Evolutionary conservation across 2,888 invertebrate species (phyloP).

Genomic region (Cinara cedri): DNA sequence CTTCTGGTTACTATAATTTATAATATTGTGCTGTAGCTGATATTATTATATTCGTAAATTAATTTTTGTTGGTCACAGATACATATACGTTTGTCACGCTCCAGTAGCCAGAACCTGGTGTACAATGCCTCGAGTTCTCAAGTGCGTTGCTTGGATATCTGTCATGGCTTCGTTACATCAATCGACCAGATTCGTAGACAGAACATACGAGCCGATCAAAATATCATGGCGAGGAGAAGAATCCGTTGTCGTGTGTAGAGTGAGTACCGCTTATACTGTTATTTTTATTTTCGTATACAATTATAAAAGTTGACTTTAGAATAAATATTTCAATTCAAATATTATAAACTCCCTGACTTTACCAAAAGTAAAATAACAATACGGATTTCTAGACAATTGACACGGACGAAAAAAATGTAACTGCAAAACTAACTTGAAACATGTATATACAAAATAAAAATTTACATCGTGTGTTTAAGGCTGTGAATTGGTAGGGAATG

Average conservation of each 20-base stretch:
- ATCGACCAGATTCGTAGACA: conserved; percentile 81
- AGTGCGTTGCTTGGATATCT: conserved; percentile 79
- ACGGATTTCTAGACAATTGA: too few relatives aligned
- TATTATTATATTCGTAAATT: not conserved
- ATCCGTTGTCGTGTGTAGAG: conserved; percentile 70
- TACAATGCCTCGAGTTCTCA: conserved; percentile 72
- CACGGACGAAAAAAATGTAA: too few relatives aligned
- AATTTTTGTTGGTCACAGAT: conserved; percentile 63
- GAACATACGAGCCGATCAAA: conserved; percentile 68
- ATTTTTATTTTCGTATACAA: too few relatives aligned
- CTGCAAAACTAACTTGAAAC: too few relatives aligned
- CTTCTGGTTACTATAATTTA: too few relatives aligned
- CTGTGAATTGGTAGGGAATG: too few relatives aligned
- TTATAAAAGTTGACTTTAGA: too few relatives aligned
- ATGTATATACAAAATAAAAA: too few relatives aligned
- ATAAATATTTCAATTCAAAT: too few relatives aligned
- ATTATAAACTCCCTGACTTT: too few relatives aligned
- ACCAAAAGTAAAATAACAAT: too few relatives aligned
- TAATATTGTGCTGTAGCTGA: not conserved
- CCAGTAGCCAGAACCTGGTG: conserved; percentile 81
- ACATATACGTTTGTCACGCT: conserved; percentile 94
- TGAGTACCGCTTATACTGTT: conserved; percentile 58
- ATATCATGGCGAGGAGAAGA: conserved; percentile 74
- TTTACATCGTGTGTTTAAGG: too few relatives aligned
- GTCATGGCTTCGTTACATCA: conserved; percentile 82